Evolutionary conservation across 2,888 invertebrate species (phyloP).

Genomic region (Ditylenchus weischeri): DNA sequence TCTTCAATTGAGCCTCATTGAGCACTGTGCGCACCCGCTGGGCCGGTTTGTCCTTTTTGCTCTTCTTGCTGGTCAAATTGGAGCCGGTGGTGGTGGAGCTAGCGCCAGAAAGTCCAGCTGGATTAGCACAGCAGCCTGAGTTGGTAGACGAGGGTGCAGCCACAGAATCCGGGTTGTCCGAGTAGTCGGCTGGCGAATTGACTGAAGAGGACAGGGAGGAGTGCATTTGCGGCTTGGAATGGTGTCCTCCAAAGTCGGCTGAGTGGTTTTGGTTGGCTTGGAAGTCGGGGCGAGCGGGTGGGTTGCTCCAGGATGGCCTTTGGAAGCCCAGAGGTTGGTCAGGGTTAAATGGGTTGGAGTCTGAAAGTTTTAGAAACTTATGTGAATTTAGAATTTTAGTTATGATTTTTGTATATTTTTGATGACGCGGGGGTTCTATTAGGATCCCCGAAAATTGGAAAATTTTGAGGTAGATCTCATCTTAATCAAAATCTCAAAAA

Average conservation of each 20-base stretch:
- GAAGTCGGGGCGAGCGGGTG: neutral
- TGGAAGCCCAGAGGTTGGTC: neutral
- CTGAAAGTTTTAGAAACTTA: too few relatives aligned
- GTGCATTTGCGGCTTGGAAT: neutral
- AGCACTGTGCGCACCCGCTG: slow-evolving; percentile 97
- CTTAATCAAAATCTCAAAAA: too few relatives aligned
- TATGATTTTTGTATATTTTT: too few relatives aligned
- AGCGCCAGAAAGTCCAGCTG: slow-evolving; percentile 14
- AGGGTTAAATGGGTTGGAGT: neutral
- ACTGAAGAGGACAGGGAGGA: slow-evolving; percentile 4
- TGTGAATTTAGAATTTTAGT: too few relatives aligned
- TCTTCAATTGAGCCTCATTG: slow-evolving; percentile 96
- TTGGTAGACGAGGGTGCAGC: slow-evolving; percentile 10
- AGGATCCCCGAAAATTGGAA: too few relatives aligned
- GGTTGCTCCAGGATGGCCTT: neutral
- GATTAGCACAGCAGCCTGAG: slow-evolving; percentile 3
- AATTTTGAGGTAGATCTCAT: too few relatives aligned
- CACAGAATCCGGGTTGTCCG: slow-evolving; percentile 11
- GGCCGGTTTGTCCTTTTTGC: slow-evolving; percentile 66
- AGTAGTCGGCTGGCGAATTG: slow-evolving; percentile 3
- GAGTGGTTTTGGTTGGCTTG: neutral
- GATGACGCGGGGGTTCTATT: too few relatives aligned
- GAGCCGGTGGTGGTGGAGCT: slow-evolving; percentile 25
- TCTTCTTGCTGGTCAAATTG: slow-evolving; percentile 59
- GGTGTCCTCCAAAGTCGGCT: too few relatives aligned